phyloP scores from a whole-genome alignment of 2,113 vertebrate species.

The Acrocephalus arundinaceus region DNA sequence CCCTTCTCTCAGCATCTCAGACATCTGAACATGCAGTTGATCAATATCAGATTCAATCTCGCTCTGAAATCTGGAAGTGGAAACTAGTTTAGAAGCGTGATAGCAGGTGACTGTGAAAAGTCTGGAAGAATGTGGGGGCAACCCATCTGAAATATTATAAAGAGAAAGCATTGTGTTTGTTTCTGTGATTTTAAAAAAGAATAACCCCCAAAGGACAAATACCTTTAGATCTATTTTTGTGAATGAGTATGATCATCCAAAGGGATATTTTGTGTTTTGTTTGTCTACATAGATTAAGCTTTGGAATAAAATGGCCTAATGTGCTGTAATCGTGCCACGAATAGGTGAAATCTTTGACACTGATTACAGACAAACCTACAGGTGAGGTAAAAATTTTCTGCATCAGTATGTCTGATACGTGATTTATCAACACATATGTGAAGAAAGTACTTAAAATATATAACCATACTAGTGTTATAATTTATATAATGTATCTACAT shows the following conservation, averaged over 20 bases:
- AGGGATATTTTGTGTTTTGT: not conserved
- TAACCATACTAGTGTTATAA: not conserved
- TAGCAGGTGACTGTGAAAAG: not conserved
- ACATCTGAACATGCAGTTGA: not conserved
- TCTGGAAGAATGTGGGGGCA: not conserved
- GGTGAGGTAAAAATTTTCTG: not conserved
- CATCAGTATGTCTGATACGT: not conserved
- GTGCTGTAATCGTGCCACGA: rapidly evolving
- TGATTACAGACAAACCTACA: not conserved
- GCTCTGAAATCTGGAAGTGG: not conserved
- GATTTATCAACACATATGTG: not conserved
- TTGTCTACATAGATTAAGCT: not conserved
- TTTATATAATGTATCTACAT: not conserved
- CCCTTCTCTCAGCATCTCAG: not conserved
- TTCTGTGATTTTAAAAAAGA: not conserved
- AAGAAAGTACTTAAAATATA: not conserved
- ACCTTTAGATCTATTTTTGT: not conserved
- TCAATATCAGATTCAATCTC: not conserved
- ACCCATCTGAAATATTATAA: not conserved
- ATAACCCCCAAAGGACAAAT: rapidly evolving
- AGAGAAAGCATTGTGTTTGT: not conserved
- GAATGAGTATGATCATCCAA: not conserved
- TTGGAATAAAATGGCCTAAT: not conserved
- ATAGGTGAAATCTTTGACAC: not conserved
- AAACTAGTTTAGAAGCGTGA: not conserved